Conservation (phyloP, 2,888 invertebrate species). For the Ennomos fuscantarius region DNA sequence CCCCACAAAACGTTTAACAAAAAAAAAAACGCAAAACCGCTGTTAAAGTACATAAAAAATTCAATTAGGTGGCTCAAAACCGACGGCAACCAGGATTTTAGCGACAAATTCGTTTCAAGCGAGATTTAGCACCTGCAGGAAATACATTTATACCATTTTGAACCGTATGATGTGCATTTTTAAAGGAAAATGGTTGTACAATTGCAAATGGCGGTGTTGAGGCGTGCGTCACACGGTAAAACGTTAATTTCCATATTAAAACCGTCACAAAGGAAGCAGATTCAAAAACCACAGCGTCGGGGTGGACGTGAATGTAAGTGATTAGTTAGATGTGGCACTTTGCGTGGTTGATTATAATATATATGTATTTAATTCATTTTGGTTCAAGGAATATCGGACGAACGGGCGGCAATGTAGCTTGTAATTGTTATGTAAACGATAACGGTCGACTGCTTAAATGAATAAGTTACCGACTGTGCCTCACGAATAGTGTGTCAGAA, state of each 20-base stretch:
- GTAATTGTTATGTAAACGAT: too few relatives aligned
- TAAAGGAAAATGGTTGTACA: conserved; percentile 43
- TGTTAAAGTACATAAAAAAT: conserved; percentile 64
- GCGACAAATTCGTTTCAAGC: conserved; percentile 57
- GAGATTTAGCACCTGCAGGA: conserved; percentile 34
- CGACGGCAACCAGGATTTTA: conserved; percentile 56
- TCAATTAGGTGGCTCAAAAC: conserved; percentile 64
- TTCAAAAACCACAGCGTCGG: conserved; percentile 79
- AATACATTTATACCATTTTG: conserved; percentile 39
- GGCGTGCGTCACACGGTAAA: conserved; percentile 75
- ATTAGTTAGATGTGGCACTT: conserved; percentile 49
- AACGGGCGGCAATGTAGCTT: too few relatives aligned
- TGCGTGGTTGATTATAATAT: too few relatives aligned
- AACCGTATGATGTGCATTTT: conserved; percentile 42
- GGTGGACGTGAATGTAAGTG: conserved; percentile 41
- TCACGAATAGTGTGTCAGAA: too few relatives aligned
- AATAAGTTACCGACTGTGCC: too few relatives aligned
- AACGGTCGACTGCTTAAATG: too few relatives aligned
- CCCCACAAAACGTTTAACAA: conserved; percentile 18
- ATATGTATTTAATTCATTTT: too few relatives aligned
- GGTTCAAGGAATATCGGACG: too few relatives aligned
- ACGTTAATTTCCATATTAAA: conserved; percentile 85
- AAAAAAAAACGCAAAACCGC: conserved; percentile 42
- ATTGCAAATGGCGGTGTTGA: conserved; percentile 52
- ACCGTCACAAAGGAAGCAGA: conserved; percentile 84